Evolutionary conservation across 2,113 vertebrate species (phyloP), one percentile per base, ranked within the genome.

Genomic region (Cinclus cinclus): DNA sequence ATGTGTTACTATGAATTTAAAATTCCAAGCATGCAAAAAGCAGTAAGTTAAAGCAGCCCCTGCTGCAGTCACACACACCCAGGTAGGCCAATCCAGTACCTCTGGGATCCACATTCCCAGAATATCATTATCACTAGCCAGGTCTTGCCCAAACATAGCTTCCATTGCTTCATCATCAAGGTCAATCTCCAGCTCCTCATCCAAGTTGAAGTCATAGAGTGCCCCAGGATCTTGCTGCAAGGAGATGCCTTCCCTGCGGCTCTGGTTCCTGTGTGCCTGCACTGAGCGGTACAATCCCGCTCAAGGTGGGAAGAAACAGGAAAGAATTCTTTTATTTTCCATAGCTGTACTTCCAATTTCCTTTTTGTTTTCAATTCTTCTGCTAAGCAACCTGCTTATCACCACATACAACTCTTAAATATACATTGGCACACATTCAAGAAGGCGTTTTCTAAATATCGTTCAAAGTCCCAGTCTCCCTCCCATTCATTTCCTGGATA

Each of bases 51-150:
- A 97, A 98, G 98, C 98, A 98, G 98, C 98, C 97, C 97, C 97
- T 91, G 98, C 98, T 98, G 98, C 98, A 97, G 92, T 98, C 99
- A 99, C 98, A 99, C 99, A 99, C 99, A 99, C 99, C 99, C 99
- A 99, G 98, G 99, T 99, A 98, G 99, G 99, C 99, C 99, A 99
- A 97, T 99, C 99, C 99, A 99, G 92, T 99, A 99, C 99, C 99
- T 99, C 99, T 98, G 99, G 99, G 99, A 99, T 99, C 99, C 99
- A 99, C 99, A 99, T 99, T 99, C 99, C 99, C 99, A 99, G 99
- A 98, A 99, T 99, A 98, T 99, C 99, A 71, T 98, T 99, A 98
- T 99, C 99, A 75, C 98, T 98, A 95, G 98, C 98, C 62, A 99
- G 98, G 95, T 99, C 99, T 97, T 99, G 99, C 78, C 99, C 99